Evolutionary conservation across 2,888 invertebrate genomes (phyloP), one percentile per base, ranked within the genome.

Genomic region (Cynaeus angustus): DNA sequence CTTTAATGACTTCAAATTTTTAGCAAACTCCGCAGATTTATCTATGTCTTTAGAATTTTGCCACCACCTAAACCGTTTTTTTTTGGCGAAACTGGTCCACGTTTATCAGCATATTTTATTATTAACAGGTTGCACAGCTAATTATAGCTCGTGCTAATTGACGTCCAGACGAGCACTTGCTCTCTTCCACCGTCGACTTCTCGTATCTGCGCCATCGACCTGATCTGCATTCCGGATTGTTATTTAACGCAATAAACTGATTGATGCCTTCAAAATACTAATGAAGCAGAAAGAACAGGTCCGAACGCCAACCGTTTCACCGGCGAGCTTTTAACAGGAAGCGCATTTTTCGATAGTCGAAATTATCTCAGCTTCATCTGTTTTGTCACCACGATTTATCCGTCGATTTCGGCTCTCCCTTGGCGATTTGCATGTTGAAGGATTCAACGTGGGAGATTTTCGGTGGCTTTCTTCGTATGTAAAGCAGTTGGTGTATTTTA

Each of bases 401-500:
- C 46, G 46, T 12, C 9, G 16, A 16, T 46, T 41, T 13, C 6
- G 13, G 41, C 12, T 10, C 41, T 41, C n/a, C 46, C 46, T 46
- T n/a, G 46, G 46, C 46, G 59, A 59, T 59, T 59, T 59, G 59
- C 59, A 59, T 59, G 45, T 13, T 9, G 58, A 58, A 56, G 6
- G 45, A 45, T 58, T 28, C 78, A 75, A 80, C 82, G 82, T 82
- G 82, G 83, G 82, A 82, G 82, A 82, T 81, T 82, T 81, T 78
- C 72, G 79, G 78, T 72, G 68, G 78, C 77, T 75, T 78, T 73
- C 70, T 75, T 74, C 73, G 74, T 77, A 81, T 81, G 81, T 80
- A 81, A 82, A 82, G 78, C 75, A 77, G 77, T 73, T 66, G 71
- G 70, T 81, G 81, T 83, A 79, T 78, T 79, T 82, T 83, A 83